Conservation (phyloP, 2,113 vertebrate genomes). For the Paracyprichromis sp. region DNA sequence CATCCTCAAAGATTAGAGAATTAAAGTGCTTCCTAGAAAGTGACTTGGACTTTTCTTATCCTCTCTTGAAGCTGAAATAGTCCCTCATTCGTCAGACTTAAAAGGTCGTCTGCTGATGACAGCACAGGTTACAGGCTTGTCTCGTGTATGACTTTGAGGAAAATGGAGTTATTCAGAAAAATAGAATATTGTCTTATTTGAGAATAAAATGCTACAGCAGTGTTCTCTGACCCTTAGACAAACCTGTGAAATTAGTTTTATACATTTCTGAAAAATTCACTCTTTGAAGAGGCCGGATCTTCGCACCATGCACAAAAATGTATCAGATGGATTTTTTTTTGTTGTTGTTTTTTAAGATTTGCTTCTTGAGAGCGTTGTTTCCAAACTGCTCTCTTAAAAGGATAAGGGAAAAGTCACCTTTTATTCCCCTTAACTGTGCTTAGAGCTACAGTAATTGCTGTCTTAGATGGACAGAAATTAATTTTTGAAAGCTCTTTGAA, state of each 20-base stretch:
- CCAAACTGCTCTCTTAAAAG: neutral
- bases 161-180: neutral
- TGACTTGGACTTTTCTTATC: neutral
- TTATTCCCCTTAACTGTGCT: slow-evolving; percentile 32
- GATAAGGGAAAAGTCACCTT: slow-evolving; percentile 35
- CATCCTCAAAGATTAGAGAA: neutral
- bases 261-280: neutral
- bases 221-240: neutral
- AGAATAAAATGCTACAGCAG: neutral
- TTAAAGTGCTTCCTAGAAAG: neutral
- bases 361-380: slow-evolving; percentile 3
- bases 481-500: slow-evolving; percentile 61
- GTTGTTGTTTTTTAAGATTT: neutral
- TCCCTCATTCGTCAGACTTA: neutral
- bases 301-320: neutral
- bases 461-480: slow-evolving; percentile 53
- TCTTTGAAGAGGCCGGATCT: neutral
- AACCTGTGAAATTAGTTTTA: neutral
- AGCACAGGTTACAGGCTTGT: neutral
- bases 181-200: neutral
- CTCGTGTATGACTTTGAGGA: neutral
- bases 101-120: neutral
- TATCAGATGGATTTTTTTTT: neutral
- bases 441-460: slow-evolving; percentile 40
- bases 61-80: neutral